Evolutionary conservation across 2,113 vertebrate species (phyloP).

Genomic region (Semicossyphus pulcher): DNA sequence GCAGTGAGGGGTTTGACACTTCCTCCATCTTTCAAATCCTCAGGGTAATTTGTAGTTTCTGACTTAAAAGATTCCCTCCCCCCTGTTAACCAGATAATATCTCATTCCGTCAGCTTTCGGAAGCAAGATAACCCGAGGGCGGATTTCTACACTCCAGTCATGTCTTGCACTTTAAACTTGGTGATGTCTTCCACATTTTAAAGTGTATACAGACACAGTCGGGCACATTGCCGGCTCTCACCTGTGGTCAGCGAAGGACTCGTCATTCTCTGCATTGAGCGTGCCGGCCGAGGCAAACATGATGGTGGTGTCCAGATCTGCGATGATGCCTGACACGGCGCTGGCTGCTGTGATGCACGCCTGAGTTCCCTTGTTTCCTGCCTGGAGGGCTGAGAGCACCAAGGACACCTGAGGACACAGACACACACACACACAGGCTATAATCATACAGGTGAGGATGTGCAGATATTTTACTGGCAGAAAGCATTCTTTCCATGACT

Average conservation of each 20-base stretch:
- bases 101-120: constrained; percentile 56
- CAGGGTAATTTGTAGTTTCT: constrained; percentile 58
- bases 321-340: constrained; percentile 96
- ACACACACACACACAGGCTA: constrained; percentile 13
- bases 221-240: constrained; percentile 57
- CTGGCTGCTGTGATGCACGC: constrained; percentile 97
- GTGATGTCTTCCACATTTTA: neutral
- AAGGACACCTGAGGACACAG: constrained; percentile 89
- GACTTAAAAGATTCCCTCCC: constrained; percentile 40
- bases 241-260: constrained; percentile 98
- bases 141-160: constrained; percentile 9
- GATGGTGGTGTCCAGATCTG: constrained; percentile 97
- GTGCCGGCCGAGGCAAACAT: constrained; percentile 99
- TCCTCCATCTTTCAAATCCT: constrained; percentile 38
- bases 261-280: constrained; percentile 94
- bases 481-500: neutral
- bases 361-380: constrained; percentile 97
- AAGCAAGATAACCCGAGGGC: constrained; percentile 23
- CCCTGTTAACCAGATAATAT: constrained; percentile 39
- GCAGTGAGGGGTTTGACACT: constrained; percentile 22
- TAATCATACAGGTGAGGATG: constrained; percentile 24
- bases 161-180: constrained; percentile 3
- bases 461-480: neutral
- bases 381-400: constrained; percentile 96
- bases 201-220: neutral